Conservation (phyloP, 2,888 invertebrate species). For the Eupithecia pulchellata region DNA sequence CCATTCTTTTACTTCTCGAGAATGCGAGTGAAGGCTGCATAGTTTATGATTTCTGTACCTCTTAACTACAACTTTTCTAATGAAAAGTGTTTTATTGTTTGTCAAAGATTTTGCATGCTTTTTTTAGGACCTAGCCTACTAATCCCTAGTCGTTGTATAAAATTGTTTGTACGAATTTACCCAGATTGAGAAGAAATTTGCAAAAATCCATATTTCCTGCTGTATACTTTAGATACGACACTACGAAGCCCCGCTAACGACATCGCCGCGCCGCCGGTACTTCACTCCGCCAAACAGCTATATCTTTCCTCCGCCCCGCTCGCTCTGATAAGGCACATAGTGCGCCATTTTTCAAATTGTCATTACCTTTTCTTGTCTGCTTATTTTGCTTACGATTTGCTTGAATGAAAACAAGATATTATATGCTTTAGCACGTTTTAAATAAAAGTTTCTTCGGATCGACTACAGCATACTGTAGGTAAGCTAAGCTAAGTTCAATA, state of each 20-base stretch:
- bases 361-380: slow-evolving; percentile 68
- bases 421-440: not conserved
- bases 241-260: slow-evolving; percentile 68
- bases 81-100: not conserved
- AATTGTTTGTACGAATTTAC: not conserved
- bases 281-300: slow-evolving; percentile 64
- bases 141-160: not conserved
- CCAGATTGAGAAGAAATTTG: not conserved
- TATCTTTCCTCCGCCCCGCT: slow-evolving; percentile 64
- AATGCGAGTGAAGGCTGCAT: slow-evolving; percentile 27
- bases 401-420: not conserved
- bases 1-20: slow-evolving; percentile 29
- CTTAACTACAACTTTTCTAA: not conserved
- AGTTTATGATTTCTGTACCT: slow-evolving; percentile 16
- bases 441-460: not conserved
- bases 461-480: not conserved
- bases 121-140: not conserved
- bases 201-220: not conserved
- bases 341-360: slow-evolving; percentile 75
- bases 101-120: not conserved
- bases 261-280: slow-evolving; percentile 63
- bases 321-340: slow-evolving; percentile 65
- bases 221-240: slow-evolving; percentile 52
- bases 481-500: not conserved
- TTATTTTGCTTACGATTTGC: slow-evolving; percentile 31